phyloP scores from a whole-genome alignment of 2,113 vertebrate species.

The Dipodomys ordii region DNA sequence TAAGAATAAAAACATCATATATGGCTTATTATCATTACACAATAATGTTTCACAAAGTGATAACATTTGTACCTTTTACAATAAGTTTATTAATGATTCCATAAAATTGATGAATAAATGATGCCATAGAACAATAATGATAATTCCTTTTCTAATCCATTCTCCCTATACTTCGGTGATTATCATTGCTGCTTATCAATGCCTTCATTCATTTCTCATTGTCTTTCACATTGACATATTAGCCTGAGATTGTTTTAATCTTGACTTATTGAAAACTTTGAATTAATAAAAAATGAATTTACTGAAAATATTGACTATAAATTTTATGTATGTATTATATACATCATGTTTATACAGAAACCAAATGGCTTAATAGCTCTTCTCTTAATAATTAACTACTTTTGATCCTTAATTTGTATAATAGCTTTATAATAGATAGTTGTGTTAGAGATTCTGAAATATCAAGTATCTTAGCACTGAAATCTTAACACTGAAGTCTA shows the following conservation, averaged over 20 bases:
- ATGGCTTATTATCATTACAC: background rate
- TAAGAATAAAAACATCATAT: background rate
- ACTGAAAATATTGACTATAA: background rate
- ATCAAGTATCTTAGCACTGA: background rate
- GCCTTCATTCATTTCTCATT: background rate
- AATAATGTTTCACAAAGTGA: background rate
- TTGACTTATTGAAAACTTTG: background rate
- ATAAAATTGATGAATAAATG: background rate
- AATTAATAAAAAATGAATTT: background rate
- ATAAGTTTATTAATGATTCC: background rate
- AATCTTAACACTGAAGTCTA: background rate
- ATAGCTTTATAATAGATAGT: background rate
- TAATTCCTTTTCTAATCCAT: background rate
- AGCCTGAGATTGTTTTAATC: background rate
- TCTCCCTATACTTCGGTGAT: background rate
- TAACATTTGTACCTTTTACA: background rate
- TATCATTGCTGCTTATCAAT: background rate
- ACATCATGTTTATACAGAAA: background rate
- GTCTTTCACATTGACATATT: background rate
- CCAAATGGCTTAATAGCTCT: background rate
- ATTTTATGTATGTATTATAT: background rate
- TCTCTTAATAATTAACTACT: conserved; percentile 45
- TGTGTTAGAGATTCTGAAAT: background rate
- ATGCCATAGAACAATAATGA: background rate
- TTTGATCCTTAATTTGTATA: background rate